Conservation (phyloP, 2,888 invertebrate genomes). For the Macaria notata region DNA sequence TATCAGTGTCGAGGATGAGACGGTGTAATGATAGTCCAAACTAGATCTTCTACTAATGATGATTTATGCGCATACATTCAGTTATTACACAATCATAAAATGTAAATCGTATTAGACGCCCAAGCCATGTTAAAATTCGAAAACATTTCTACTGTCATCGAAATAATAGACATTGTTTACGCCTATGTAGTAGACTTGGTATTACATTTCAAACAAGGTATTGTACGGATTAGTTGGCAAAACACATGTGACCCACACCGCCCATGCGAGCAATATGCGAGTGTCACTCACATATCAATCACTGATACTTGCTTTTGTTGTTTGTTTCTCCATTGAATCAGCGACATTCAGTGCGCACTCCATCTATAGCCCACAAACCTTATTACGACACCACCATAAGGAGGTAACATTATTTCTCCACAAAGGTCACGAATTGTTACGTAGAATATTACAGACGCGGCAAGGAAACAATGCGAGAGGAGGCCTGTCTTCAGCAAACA, state of each 20-base stretch:
- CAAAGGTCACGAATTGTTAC: constrained; percentile 35
- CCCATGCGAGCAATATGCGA: constrained; percentile 8
- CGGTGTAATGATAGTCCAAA: too few relatives aligned
- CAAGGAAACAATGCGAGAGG: constrained; percentile 30
- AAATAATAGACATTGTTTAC: not conserved
- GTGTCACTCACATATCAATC: constrained; percentile 27
- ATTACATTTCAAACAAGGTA: constrained; percentile 3
- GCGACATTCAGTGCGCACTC: constrained; percentile 17
- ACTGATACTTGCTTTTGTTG: constrained; percentile 19
- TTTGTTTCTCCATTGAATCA: constrained; percentile 32
- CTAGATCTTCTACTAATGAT: too few relatives aligned
- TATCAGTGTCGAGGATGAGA: too few relatives aligned
- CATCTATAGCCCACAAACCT: constrained; percentile 27
- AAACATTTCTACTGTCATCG: not conserved
- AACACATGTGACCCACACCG: constrained; percentile 17
- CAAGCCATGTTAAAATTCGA: constrained; percentile 2
- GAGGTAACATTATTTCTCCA: constrained; percentile 26
- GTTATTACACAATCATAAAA: too few relatives aligned
- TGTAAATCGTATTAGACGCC: constrained; percentile 1
- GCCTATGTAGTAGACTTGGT: not conserved
- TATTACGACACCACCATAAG: constrained; percentile 30
- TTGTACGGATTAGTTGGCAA: constrained; percentile 3
- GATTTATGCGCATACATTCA: too few relatives aligned
- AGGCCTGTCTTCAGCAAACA: constrained; percentile 30
- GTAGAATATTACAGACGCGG: constrained; percentile 17